phyloP scores from a whole-genome alignment of 2,888 invertebrate genomes.

The Lasioglossum lativentre region DNA sequence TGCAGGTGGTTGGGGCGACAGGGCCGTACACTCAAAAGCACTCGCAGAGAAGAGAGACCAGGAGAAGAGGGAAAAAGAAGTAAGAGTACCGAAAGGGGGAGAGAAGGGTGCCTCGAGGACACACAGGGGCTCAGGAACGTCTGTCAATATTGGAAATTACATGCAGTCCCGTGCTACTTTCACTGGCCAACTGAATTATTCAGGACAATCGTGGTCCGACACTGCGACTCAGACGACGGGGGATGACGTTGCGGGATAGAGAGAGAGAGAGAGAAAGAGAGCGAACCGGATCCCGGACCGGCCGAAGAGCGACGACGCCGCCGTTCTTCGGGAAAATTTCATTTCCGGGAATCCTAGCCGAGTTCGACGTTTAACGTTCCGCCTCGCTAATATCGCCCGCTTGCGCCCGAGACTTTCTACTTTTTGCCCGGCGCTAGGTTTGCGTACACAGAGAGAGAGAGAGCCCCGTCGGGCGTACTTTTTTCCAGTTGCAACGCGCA shows the following conservation, averaged over 20 bases:
- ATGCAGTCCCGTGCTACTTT: slow-evolving; percentile 62
- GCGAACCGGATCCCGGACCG: neutral
- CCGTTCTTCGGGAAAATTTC: slow-evolving; percentile 23
- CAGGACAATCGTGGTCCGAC: slow-evolving; percentile 51
- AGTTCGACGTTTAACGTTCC: slow-evolving; percentile 15
- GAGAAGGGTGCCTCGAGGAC: slow-evolving; percentile 32
- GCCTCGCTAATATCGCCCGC: neutral
- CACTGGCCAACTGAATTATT: slow-evolving; percentile 63
- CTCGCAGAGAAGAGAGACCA: slow-evolving; percentile 59
- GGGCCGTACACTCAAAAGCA: slow-evolving; percentile 68
- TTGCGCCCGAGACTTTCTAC: slow-evolving; percentile 9
- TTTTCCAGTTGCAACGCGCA: neutral
- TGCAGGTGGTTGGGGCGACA: slow-evolving; percentile 78
- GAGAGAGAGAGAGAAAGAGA: neutral
- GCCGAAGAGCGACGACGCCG: neutral
- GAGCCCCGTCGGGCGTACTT: neutral
- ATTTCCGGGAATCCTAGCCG: slow-evolving; percentile 15
- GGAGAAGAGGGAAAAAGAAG: slow-evolving; percentile 15
- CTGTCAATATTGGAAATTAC: slow-evolving; percentile 73
- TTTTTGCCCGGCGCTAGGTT: neutral
- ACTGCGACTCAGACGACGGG: neutral
- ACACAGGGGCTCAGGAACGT: slow-evolving; percentile 51
- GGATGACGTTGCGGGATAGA: neutral
- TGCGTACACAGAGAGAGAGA: neutral
- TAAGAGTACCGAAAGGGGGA: slow-evolving; percentile 13